Percentiles rank a stretch among this genome's conserved stretches.
phyloP scores from a whole-genome alignment of 2,888 invertebrate species.

The Odontothrips loti region DNA sequence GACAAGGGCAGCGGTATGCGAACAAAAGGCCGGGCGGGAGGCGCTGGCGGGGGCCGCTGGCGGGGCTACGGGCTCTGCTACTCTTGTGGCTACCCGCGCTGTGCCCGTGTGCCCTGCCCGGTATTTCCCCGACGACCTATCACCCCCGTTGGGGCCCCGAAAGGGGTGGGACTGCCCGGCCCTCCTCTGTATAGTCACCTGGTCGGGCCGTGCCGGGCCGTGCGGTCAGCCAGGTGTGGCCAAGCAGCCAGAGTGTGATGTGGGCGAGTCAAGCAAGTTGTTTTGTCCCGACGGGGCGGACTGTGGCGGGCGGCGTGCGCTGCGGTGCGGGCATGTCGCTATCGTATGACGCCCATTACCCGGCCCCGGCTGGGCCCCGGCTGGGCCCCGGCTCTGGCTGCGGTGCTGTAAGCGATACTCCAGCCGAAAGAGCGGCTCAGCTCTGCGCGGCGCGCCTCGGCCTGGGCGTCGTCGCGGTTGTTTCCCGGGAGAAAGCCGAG shows the following conservation, averaged over 20 bases:
- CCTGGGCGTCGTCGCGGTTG: too few species aligned
- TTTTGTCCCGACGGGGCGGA: too few species aligned
- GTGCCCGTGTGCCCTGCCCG: slow-evolving; percentile 34
- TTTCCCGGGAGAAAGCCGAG: background rate
- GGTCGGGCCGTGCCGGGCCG: too few species aligned
- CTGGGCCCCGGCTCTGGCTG: too few species aligned
- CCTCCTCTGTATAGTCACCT: too few species aligned
- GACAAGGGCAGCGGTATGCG: background rate
- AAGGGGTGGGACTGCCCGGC: too few species aligned
- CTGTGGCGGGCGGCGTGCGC: background rate
- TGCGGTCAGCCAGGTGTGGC: background rate
- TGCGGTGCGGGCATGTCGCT: background rate
- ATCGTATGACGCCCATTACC: slow-evolving; percentile 6
- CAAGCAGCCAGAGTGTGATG: background rate
- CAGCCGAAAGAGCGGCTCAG: too few species aligned
- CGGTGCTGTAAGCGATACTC: background rate
- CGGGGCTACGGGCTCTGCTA: too few species aligned
- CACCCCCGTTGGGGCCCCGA: background rate
- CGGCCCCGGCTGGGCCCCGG: too few species aligned
- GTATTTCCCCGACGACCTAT: background rate
- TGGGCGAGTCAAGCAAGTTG: background rate
- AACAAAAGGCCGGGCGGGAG: background rate
- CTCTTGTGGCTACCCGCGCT: background rate
- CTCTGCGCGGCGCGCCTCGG: background rate
- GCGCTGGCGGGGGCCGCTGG: background rate